A percentile compares a stretch with the other conserved stretches of the same genome.
These are phyloP conservation scores for Amblyjoppa fuscipennis DNA, from an alignment of 2,888 invertebrate genomes.

Conservation along the genomic window DNA sequence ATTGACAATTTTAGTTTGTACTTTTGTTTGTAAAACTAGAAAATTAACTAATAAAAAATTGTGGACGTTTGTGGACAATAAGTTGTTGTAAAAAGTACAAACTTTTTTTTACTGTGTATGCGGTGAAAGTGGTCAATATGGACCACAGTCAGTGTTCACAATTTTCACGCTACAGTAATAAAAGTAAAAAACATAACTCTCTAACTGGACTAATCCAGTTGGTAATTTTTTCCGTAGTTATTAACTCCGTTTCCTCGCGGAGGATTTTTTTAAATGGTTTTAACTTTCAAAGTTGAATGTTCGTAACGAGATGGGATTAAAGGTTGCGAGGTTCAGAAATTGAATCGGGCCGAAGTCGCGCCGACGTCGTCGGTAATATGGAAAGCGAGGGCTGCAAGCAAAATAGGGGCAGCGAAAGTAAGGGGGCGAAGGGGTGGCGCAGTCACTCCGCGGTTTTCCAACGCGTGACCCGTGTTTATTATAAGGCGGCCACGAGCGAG, in stretches of 20 bases:
- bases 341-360: neutral
- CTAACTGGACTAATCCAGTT: neutral
- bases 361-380: neutral
- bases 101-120: too few relatives aligned
- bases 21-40: too few relatives aligned
- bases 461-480: slow-evolving; percentile 50
- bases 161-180: too few relatives aligned
- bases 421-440: neutral
- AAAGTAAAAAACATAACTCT: neutral
- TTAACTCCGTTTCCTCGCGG: neutral
- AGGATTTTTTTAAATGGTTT: neutral
- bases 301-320: neutral
- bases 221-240: neutral
- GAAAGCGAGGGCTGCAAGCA: slow-evolving; percentile 25
- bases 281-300: neutral
- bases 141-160: too few relatives aligned
- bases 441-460: neutral
- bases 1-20: too few relatives aligned
- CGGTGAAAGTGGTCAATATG: too few relatives aligned
- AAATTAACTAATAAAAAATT: too few relatives aligned
- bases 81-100: too few relatives aligned
- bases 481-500: slow-evolving; percentile 26
- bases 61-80: too few relatives aligned
- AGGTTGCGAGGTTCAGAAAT: neutral
- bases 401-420: neutral